Conservation (phyloP, 2,113 vertebrate genomes). For the Eubucco bourcierii region DNA sequence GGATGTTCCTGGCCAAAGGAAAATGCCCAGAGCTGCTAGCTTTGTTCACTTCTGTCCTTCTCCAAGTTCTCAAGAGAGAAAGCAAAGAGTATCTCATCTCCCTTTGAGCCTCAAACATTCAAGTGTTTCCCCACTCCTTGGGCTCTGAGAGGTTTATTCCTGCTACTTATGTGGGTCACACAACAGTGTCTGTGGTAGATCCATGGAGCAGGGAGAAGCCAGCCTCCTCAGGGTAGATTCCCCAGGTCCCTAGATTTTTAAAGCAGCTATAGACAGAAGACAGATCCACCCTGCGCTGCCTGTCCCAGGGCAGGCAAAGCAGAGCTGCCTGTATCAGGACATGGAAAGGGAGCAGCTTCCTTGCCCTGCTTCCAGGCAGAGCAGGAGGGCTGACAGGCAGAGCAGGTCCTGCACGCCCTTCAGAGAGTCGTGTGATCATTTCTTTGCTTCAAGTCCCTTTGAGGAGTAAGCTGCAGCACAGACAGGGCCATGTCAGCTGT, state of each 20-base stretch:
- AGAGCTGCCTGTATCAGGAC: neutral
- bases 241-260: neutral
- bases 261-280: neutral
- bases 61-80: neutral
- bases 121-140: neutral
- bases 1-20: neutral
- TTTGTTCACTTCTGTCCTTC: neutral
- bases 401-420: neutral
- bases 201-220: neutral
- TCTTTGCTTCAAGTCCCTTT: neutral
- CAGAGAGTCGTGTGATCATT: neutral
- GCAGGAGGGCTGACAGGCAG: neutral
- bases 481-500: neutral
- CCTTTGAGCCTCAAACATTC: neutral
- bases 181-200: too few species aligned
- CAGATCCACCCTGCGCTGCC: rapidly evolving
- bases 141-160: neutral
- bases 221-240: neutral
- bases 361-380: neutral
- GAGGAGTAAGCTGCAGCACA: neutral
- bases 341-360: neutral
- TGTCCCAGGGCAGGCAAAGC: neutral
- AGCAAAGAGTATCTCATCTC: neutral
- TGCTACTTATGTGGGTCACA: neutral
- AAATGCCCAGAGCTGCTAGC: neutral